Conservation (phyloP, 37 sponge, comb jelly and placozoan genomes). For the Spongilla lacustris region DNA sequence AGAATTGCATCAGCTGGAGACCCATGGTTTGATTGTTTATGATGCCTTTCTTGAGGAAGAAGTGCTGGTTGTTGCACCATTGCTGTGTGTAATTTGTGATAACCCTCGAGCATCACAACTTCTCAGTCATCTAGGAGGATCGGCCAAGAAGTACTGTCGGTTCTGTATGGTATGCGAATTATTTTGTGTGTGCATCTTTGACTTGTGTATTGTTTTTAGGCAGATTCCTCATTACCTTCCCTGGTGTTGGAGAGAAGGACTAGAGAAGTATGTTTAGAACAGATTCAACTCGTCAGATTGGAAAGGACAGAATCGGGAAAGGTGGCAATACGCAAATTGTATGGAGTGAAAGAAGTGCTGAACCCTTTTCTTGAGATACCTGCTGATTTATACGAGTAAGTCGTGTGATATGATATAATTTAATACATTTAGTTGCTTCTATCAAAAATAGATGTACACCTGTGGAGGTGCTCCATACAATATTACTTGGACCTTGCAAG, state of each 20-base stretch:
- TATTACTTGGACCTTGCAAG: conserved; percentile 55
- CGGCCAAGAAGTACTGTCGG: conserved; percentile 43
- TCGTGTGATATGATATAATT: neutral
- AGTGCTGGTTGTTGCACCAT: conserved; percentile 34
- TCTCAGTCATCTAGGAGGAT: conserved; percentile 34
- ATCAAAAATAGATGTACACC: conserved; percentile 41
- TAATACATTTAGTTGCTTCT: neutral
- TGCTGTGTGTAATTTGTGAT: conserved; percentile 29
- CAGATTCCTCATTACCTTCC: neutral
- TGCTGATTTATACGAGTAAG: conserved; percentile 27
- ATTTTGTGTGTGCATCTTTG: neutral
- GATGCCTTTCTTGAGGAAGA: conserved; percentile 25
- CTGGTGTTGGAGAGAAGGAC: neutral
- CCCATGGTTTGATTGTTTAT: conserved; percentile 11
- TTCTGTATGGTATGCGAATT: conserved; percentile 42
- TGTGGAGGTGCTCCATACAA: conserved; percentile 52
- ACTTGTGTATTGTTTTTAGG: neutral
- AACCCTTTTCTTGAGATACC: conserved; percentile 23
- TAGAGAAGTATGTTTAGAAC: neutral
- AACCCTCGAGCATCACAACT: conserved; percentile 48
- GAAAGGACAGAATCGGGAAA: conserved; percentile 3
- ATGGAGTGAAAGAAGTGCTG: conserved; percentile 22
- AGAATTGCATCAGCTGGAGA: conserved; percentile 24
- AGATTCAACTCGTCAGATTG: neutral
- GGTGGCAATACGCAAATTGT: neutral